Conservation (phyloP, 2,113 vertebrate genomes). For the Amphiprion percula region DNA sequence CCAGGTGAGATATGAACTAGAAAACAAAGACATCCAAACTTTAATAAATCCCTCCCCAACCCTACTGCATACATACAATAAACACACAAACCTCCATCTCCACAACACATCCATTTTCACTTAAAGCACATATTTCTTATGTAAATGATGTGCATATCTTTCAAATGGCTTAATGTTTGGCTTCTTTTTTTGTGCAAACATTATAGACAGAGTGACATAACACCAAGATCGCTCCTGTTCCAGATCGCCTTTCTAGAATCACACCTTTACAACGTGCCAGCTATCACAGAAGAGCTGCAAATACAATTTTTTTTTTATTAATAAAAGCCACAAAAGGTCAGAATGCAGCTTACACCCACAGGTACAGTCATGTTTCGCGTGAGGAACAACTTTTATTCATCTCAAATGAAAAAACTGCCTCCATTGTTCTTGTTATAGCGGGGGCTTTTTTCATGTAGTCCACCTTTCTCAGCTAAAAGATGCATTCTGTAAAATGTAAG, state of each 20-base stretch:
- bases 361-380: neutral
- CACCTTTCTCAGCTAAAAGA: neutral
- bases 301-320: neutral
- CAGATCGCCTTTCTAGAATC: neutral
- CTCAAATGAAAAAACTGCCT: neutral
- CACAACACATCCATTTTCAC: neutral
- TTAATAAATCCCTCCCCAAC: neutral
- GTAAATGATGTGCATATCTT: neutral
- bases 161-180: neutral
- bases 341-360: neutral
- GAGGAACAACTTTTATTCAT: neutral
- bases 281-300: neutral
- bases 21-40: neutral
- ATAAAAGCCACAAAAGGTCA: constrained; percentile 27
- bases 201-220: neutral
- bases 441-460: neutral
- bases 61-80: neutral
- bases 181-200: neutral
- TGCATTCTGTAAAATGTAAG: neutral
- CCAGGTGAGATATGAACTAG: constrained; percentile 85
- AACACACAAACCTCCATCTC: neutral
- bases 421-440: neutral
- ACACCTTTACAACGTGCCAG: neutral
- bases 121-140: neutral
- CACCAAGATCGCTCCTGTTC: neutral